phyloP scores from a whole-genome alignment of 2,888 invertebrate species.

The Alviniconcha strummeri region DNA sequence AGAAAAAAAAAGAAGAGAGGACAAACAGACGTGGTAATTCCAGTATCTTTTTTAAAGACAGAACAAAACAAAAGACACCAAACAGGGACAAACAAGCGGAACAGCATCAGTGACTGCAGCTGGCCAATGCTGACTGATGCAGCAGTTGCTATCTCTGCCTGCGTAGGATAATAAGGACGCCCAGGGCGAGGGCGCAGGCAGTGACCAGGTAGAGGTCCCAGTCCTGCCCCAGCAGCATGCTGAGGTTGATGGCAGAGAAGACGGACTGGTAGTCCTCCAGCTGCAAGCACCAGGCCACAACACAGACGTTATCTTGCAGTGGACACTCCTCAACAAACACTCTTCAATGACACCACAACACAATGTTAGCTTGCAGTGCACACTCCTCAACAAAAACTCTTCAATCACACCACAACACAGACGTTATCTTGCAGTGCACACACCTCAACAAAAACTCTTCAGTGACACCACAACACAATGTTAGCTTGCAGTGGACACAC shows the following conservation, averaged over 20 bases:
- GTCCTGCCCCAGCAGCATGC: slow-evolving; percentile 79
- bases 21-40: neutral
- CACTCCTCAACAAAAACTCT: too few relatives aligned
- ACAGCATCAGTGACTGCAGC: neutral
- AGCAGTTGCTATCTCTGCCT: slow-evolving; percentile 47
- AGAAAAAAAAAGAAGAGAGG: neutral
- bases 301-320: too few relatives aligned
- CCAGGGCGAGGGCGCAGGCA: slow-evolving; percentile 86
- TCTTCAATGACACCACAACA: too few relatives aligned
- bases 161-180: slow-evolving; percentile 81
- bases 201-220: slow-evolving; percentile 97
- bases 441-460: too few relatives aligned
- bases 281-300: slow-evolving; percentile 49
- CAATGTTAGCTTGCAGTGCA: too few relatives aligned
- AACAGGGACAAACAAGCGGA: neutral
- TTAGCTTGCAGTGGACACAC: too few relatives aligned
- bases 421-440: too few relatives aligned
- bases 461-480: too few relatives aligned
- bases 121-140: neutral
- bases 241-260: slow-evolving; percentile 59
- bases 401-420: too few relatives aligned
- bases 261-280: slow-evolving; percentile 56
- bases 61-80: neutral
- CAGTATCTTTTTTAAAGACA: neutral
- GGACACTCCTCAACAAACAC: too few relatives aligned